These are phyloP conservation scores for Thryonomys swinderianus DNA, from an alignment of 2,113 vertebrate genomes.

Conservation along the genomic window DNA sequence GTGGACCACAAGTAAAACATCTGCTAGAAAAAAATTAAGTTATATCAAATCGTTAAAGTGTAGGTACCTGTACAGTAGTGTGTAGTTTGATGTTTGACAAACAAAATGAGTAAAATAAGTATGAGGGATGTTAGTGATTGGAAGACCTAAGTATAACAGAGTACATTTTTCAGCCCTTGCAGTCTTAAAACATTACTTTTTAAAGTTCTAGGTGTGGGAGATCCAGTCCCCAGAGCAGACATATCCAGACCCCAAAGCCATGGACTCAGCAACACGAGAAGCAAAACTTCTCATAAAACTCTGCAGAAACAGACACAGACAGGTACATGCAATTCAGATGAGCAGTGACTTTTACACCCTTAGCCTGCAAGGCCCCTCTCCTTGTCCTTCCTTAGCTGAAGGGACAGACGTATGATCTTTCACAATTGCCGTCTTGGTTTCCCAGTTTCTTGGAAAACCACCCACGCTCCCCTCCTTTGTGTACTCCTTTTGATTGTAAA, in stretches of 20 bases:
- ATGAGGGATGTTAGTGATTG: background rate
- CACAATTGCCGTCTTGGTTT: background rate
- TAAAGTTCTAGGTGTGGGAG: background rate
- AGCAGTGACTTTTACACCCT: background rate
- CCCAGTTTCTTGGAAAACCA: background rate
- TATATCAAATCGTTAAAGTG: background rate
- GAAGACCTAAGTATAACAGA: background rate
- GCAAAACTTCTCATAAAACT: background rate
- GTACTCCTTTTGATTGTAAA: background rate
- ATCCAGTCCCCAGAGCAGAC: background rate
- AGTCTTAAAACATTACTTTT: background rate
- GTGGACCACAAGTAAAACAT: background rate
- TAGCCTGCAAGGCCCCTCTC: background rate
- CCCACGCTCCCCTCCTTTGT: background rate
- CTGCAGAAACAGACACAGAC: background rate
- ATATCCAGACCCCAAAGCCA: background rate
- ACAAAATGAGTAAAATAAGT: background rate
- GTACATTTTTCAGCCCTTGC: background rate
- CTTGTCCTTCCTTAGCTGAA: background rate
- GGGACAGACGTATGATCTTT: background rate
- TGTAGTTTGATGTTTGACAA: background rate
- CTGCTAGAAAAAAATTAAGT: background rate
- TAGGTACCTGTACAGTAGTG: background rate
- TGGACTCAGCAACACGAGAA: background rate
- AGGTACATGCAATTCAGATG: background rate